Base-by-base conservation (phyloP, 1,140 invertebrate species). In the Formica exsecta region DNA sequence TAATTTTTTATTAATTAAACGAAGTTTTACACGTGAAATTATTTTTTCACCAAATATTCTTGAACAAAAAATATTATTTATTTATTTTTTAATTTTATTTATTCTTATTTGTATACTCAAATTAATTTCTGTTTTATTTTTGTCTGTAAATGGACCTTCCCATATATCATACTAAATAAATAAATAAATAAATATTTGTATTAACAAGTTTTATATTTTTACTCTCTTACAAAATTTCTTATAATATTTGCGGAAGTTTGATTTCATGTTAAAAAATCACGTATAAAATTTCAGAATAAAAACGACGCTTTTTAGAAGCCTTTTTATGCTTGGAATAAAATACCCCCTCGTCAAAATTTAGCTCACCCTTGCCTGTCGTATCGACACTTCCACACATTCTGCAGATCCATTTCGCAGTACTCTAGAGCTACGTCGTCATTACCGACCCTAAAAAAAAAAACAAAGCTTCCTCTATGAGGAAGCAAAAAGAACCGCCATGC, bases 341-440 rank as follows among this genome's bases (percentile, higher is more conserved):
- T 61, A 44, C 38, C 19, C 29, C 48, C 38, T 74, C 25, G 51
- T 71, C 25, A 61, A 83, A 61, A 62, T 48, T 81, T 83, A 61
- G n/a, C 38, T 71, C 36, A n/a, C 22, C n/a, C 65, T 71, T 59
- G 54, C 29, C 7, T 36, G 36, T 81, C 79, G 38, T n/a, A 65
- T 81, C 68, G 68, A 70, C 25, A 62, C 54, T 62, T 74, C n/a
- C 16, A 51, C 48, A 48, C 13, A 36, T 83, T 73, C 68, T 7
- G n/a, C 19, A 13, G 36, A 81, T 44, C 36, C 36, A 41, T 71
- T 81, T 73, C 66, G 54, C 38, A 38, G 38, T 41, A 38, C 57
- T 68, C 74, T 83, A 48, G 13, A 80, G 38, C 22, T 65, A 22
- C 75, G 81, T 79, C 62, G 81, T 89, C 68, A 85, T 86, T 88